Base-by-base conservation (phyloP, 2,113 vertebrate species). In the Pelvicachromis taeniatus region DNA sequence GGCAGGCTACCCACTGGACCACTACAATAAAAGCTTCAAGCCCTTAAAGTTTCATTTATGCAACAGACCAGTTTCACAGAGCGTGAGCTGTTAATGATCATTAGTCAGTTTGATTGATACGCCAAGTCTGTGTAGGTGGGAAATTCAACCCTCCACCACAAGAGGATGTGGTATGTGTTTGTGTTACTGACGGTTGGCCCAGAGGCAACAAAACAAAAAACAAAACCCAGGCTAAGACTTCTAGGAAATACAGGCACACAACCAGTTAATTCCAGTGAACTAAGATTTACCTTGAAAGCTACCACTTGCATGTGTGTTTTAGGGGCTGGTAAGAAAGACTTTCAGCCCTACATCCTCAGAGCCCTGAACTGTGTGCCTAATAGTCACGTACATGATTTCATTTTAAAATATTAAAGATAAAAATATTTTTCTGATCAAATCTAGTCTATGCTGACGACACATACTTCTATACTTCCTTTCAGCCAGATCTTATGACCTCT, bases 151-250 rank as follows among this genome's bases (percentile, higher is more conserved):
- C 14, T 55, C 10, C 9, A 77, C 78, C 83, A 65, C 3, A 16
- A 35, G 26, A 89, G 92, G 92, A 92, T 84, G 91, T 93, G 91
- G 90, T 83, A 59, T 54, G 35, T 56, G 56, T 82, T 35, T 77
- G 40, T 23, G 29, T 52, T 6, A 6, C 65, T 78, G 26, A 81
- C 77, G 8, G 78, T 89, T 83, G 17, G 38, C 52, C 29, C 48
- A 75, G 42, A 77, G 45, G 33, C 55, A 80, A 40, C 75, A 33
- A 21, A 68, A 29, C 56, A 58, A 45, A 35, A 33, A 38, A 73
- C 4, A 21, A 14, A 6, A 21, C 17, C 16, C 17, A 77, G 29
- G 31, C 26, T 63, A 1, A 56, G 13, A 77, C 35, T 93, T 91
- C 92, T 87, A 88, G 48, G 91, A 90, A 93, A 89, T 40, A 81